Conservation (phyloP, 2,113 vertebrate genomes). For the Psilopogon haemacephalus region DNA sequence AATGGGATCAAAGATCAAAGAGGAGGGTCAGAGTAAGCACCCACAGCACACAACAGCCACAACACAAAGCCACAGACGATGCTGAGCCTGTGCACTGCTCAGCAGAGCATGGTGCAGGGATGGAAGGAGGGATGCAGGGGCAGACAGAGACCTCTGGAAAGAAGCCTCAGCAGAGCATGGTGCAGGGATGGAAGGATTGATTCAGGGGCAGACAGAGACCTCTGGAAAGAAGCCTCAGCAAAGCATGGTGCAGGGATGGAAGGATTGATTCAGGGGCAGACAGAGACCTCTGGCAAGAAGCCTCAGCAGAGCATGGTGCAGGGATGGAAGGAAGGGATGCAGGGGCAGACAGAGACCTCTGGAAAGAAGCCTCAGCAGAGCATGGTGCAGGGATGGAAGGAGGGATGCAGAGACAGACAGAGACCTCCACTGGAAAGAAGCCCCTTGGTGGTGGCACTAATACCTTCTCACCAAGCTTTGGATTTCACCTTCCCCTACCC, state of each 20-base stretch:
- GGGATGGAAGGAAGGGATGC: too few relatives aligned
- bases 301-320: too few relatives aligned
- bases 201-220: too few relatives aligned
- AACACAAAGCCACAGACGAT: neutral
- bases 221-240: too few relatives aligned
- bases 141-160: neutral
- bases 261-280: too few relatives aligned
- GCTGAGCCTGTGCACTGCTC: neutral
- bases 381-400: neutral
- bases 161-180: neutral
- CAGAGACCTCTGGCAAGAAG: too few relatives aligned
- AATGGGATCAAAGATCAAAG: too few relatives aligned
- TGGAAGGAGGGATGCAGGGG: too few relatives aligned
- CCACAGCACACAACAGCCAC: rapidly evolving
- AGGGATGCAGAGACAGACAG: neutral
- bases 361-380: too few relatives aligned
- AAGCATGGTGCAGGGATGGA: neutral
- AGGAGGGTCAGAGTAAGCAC: neutral
- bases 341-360: too few relatives aligned
- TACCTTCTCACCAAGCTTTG: neutral
- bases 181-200: neutral
- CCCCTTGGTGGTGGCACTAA: rapidly evolving
- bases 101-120: neutral
- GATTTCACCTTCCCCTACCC: too few relatives aligned
- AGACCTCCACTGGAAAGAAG: neutral